Conservation (phyloP, 2,113 vertebrate genomes). For the Lepus americanus region DNA sequence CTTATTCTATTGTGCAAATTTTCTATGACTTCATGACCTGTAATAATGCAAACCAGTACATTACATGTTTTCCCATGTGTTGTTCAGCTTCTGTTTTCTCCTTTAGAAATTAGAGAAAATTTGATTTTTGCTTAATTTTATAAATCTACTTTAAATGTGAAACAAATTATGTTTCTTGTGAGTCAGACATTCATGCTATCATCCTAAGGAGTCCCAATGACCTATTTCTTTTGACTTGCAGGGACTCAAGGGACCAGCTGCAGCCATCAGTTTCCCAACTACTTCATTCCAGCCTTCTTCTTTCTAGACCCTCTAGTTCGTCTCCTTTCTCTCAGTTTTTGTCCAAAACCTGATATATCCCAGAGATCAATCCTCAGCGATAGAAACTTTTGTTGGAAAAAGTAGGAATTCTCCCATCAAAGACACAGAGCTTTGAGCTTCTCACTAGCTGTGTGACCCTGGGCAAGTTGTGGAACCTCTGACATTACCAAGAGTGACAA, state of each 20-base stretch:
- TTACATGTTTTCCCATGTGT: background rate
- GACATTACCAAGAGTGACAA: background rate
- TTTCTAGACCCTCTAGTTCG: background rate
- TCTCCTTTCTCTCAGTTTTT: background rate
- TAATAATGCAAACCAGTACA: slow-evolving; percentile 45
- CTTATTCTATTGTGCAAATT: slow-evolving; percentile 59
- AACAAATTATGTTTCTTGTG: background rate
- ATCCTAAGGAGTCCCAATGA: background rate
- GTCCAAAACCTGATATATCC: background rate
- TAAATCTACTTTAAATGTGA: slow-evolving; percentile 25
- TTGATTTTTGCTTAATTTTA: background rate
- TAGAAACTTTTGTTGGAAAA: background rate
- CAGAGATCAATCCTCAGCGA: background rate
- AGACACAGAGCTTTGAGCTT: background rate
- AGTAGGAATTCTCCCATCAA: background rate
- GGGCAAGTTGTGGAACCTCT: background rate
- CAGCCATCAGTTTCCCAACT: background rate
- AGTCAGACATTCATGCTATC: background rate
- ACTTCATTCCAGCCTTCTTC: background rate
- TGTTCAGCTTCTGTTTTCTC: slow-evolving; percentile 6
- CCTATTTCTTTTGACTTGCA: background rate
- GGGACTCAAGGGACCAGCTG: background rate
- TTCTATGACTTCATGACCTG: background rate
- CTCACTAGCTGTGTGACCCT: background rate
- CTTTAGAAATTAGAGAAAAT: background rate